Percentiles rank a stretch among this genome's conserved stretches.
Evolutionary conservation across 1,140 invertebrate genomes (phyloP).

Genomic region (Leptopilina boulardi): DNA sequence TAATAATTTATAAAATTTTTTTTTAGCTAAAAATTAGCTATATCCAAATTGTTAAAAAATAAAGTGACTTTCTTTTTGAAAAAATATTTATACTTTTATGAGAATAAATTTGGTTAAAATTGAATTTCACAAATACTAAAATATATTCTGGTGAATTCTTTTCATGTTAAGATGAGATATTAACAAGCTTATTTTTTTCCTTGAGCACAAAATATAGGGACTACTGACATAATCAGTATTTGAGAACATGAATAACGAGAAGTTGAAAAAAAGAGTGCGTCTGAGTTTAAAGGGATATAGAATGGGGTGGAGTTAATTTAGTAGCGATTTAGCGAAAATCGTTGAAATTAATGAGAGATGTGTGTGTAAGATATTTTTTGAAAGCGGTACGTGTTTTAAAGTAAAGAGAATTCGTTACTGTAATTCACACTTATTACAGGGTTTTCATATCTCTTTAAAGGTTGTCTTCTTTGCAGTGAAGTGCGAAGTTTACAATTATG

Average conservation of each 20-base stretch:
- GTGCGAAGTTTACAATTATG: constrained; percentile 67
- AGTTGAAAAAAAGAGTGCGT: neutral
- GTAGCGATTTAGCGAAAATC: constrained; percentile 58
- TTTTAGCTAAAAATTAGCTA: too few relatives aligned
- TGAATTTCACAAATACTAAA: neutral
- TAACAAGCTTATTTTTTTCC: neutral
- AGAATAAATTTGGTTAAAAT: too few relatives aligned
- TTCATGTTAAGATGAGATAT: neutral
- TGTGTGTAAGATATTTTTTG: constrained; percentile 41
- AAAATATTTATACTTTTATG: too few relatives aligned
- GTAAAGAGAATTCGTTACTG: constrained; percentile 43
- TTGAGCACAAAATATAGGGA: neutral
- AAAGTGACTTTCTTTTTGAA: too few relatives aligned
- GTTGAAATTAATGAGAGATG: constrained; percentile 70
- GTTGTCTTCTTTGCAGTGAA: constrained; percentile 36
- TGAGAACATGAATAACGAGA: constrained; percentile 7
- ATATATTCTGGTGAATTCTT: neutral
- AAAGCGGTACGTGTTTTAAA: constrained; percentile 37
- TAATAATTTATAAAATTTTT: too few relatives aligned
- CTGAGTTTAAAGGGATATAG: neutral
- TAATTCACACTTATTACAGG: constrained; percentile 42
- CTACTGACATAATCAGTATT: neutral
- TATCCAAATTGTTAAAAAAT: too few relatives aligned
- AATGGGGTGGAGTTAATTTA: neutral
- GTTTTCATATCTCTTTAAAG: neutral